Conservation (phyloP, 2,797 vertebrate genomes). For the Margarornis squamiger region DNA sequence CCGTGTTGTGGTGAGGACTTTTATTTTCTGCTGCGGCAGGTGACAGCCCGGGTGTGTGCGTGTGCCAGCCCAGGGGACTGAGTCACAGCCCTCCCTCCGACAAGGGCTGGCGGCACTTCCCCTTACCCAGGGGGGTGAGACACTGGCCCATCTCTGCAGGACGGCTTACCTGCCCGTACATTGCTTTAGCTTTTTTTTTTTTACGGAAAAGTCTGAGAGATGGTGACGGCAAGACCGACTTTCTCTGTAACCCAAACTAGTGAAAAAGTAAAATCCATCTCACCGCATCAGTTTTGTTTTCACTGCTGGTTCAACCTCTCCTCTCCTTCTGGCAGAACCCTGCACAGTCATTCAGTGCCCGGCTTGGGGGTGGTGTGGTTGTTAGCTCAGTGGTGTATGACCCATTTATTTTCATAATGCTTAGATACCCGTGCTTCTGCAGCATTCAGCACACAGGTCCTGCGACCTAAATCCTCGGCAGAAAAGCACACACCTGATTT, state of each 20-base stretch:
- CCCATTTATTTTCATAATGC: constrained; percentile 76
- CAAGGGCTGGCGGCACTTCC: not conserved
- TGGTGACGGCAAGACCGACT: constrained; percentile 66
- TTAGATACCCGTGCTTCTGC: constrained; percentile 62
- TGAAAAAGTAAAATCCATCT: constrained; percentile 81
- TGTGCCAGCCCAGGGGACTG: constrained; percentile 52
- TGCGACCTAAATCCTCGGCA: constrained; percentile 23
- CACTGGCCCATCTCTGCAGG: not conserved
- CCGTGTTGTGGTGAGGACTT: not conserved
- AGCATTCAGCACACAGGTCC: constrained; percentile 23
- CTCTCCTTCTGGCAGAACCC: constrained; percentile 64
- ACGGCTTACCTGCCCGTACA: not conserved
- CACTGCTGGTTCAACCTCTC: constrained; percentile 72
- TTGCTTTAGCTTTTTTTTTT: not conserved
- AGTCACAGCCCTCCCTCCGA: constrained; percentile 23
- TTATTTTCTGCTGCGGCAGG: constrained; percentile 26
- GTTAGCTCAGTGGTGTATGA: constrained; percentile 74
- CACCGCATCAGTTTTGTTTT: constrained; percentile 83
- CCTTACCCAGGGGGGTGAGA: not conserved
- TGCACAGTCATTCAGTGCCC: constrained; percentile 77
- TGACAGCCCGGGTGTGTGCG: not conserved
- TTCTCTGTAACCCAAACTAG: constrained; percentile 77
- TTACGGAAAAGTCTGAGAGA: constrained; percentile 9
- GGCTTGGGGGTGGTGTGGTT: constrained; percentile 80
- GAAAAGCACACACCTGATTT: constrained; percentile 14